Base-by-base conservation (phyloP, 1,140 invertebrate species). In the Listronotus oregonensis region DNA sequence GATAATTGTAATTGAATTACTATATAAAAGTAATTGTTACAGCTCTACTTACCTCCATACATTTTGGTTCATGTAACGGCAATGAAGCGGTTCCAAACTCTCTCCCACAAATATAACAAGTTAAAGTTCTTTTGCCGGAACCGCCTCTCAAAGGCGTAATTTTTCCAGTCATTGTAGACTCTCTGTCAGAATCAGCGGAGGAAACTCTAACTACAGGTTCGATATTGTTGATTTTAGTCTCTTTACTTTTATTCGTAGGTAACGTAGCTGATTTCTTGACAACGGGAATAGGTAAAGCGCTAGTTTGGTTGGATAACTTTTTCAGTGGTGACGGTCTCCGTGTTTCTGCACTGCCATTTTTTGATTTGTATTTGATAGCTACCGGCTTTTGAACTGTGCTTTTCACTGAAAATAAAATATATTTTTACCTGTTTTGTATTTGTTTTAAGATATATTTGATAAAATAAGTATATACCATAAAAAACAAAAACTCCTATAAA, bases 41-140 rank as follows among this genome's bases (percentile, higher is more conserved):
- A n/a, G n/a, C n/a, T n/a, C n/a, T 49, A 57, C 73, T 69, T 61
- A 78, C 93, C 79, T 90, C 82, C 55, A 92, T 75, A 77, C 91
- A 94, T 67, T 90, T 88, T 0, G 90, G 90, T 71, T 93, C 89
- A 78, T 94, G 92, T 60, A 93, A 88, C 5, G 82, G 80, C 61
- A 92, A 86, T 12, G 89, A 90, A 61, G 87, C 87, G 0, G 86
- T 87, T 2, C 91, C 91, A 78, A 92, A 94, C 75, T 91, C 88
- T 43, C 90, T 82, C 5, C 88, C 87, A 72, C 90, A 92, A 56
- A 93, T 85, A 71, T 92, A 92, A 75, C 92, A 94, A 12, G 79
- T 82, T 50, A 90, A 75, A 3, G 88, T 83, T 64, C 82, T 79
- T 64, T 77, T 79, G 46, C 66, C 67, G 9, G 74, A 69, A 42